Conservation (phyloP, 1,140 invertebrate genomes). For the Formica selysi region DNA sequence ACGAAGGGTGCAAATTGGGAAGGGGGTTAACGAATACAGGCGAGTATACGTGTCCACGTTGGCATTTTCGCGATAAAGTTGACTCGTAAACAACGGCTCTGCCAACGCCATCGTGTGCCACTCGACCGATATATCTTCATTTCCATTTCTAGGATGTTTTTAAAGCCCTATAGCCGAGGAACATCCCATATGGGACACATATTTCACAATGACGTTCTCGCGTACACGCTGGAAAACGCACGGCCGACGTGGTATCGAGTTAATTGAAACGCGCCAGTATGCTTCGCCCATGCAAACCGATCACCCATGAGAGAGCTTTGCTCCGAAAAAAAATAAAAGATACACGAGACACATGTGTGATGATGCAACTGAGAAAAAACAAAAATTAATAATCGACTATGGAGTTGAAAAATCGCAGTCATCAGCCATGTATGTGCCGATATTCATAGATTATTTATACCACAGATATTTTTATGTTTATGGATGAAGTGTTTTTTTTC, state of each 20-base stretch:
- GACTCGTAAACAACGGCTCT: conserved; percentile 79
- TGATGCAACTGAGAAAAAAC: conserved; percentile 32
- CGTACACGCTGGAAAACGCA: conserved; percentile 69
- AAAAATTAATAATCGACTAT: conserved; percentile 29
- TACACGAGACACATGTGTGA: conserved; percentile 14
- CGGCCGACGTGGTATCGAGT: conserved; percentile 68
- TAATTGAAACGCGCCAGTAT: conserved; percentile 72
- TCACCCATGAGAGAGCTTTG: conserved; percentile 54
- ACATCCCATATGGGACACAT: conserved; percentile 82
- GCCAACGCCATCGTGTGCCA: conserved; percentile 67
- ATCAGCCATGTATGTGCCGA: not conserved
- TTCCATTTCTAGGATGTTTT: conserved; percentile 79
- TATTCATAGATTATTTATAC: not conserved
- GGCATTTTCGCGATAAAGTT: conserved; percentile 75
- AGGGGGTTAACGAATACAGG: conserved; percentile 36
- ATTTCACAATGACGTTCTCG: conserved; percentile 78
- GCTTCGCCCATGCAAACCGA: conserved; percentile 52
- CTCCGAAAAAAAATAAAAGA: conserved; percentile 10
- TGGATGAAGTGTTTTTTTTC: not conserved
- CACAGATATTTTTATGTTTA: not conserved
- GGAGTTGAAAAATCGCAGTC: conserved; percentile 19
- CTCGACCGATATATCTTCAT: conserved; percentile 77
- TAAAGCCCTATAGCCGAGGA: conserved; percentile 76
- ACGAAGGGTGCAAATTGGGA: not conserved
- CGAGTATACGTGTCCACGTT: conserved; percentile 43